Percentiles rank a stretch among this genome's conserved stretches.
Evolutionary conservation across 2,113 vertebrate species (phyloP).

Genomic region (Pristiophorus japonicus): DNA sequence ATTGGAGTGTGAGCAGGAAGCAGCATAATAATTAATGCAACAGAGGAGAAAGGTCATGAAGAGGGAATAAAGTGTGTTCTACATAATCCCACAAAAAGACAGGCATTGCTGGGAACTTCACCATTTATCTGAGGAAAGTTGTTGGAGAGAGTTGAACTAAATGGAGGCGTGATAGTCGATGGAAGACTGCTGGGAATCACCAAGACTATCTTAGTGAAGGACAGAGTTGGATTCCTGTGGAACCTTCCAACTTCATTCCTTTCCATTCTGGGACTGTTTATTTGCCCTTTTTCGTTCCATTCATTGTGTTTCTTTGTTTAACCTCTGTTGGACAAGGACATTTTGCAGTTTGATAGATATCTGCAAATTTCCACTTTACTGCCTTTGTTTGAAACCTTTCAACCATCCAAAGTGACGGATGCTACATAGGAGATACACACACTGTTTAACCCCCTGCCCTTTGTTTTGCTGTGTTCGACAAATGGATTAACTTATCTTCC

Average conservation of each 20-base stretch:
- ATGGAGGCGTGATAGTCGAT: too few species aligned
- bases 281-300: not conserved
- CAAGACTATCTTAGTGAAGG: too few species aligned
- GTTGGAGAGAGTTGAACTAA: too few species aligned
- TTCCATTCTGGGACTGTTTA: not conserved
- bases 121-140: too few species aligned
- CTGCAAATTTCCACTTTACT: not conserved
- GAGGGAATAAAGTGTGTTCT: too few species aligned
- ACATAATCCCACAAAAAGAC: too few species aligned
- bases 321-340: not conserved
- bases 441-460: not conserved
- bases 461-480: not conserved
- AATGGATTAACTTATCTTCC: not conserved
- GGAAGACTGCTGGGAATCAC: too few species aligned
- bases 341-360: not conserved
- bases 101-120: too few species aligned
- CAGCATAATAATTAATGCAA: too few species aligned
- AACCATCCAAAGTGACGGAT: not conserved
- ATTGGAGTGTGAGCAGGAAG: too few species aligned
- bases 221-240: too few species aligned
- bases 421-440: not conserved
- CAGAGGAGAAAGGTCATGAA: too few species aligned
- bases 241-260: not conserved
- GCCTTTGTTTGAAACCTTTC: not conserved
- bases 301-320: not conserved